Evolutionary conservation across 2,888 invertebrate genomes (phyloP).

Genomic region (Lasioglossum vierecki): DNA sequence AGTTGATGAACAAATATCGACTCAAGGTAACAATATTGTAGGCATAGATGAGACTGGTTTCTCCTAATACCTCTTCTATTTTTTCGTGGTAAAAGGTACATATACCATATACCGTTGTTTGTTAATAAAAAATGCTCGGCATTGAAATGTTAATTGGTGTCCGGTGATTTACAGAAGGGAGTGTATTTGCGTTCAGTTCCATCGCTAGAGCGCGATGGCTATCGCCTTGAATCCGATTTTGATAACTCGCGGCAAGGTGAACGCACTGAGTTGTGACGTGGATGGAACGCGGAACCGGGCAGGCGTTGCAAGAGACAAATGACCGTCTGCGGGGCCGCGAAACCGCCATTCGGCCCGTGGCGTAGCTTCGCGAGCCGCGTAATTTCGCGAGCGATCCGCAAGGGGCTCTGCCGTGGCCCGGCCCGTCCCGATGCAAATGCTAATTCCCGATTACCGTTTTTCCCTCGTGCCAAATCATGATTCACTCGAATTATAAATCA

Average conservation of each 20-base stretch:
- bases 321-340: slow-evolving; percentile 78
- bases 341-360: slow-evolving; percentile 67
- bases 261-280: slow-evolving; percentile 81
- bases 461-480: slow-evolving; percentile 54
- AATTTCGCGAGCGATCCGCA: slow-evolving; percentile 54
- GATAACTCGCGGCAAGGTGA: slow-evolving; percentile 80
- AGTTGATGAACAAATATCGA: not conserved
- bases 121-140: no score
- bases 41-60: no score
- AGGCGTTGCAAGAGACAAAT: slow-evolving; percentile 81
- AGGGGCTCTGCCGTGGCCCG: slow-evolving; percentile 20
- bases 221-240: slow-evolving; percentile 66
- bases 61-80: no score
- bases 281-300: slow-evolving; percentile 82
- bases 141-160: no score
- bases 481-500: slow-evolving; percentile 62
- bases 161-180: no score
- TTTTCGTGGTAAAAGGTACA: no score
- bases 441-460: slow-evolving; percentile 59
- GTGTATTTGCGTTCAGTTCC: not conserved
- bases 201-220: slow-evolving; percentile 3
- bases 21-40: no score
- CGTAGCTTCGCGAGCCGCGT: slow-evolving; percentile 35
- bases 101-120: no score
- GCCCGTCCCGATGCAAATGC: slow-evolving; percentile 44